Evolutionary conservation across 2,797 vertebrate genomes (phyloP), one percentile per base, ranked within the genome.

Genomic region (Apodemus agrarius): DNA sequence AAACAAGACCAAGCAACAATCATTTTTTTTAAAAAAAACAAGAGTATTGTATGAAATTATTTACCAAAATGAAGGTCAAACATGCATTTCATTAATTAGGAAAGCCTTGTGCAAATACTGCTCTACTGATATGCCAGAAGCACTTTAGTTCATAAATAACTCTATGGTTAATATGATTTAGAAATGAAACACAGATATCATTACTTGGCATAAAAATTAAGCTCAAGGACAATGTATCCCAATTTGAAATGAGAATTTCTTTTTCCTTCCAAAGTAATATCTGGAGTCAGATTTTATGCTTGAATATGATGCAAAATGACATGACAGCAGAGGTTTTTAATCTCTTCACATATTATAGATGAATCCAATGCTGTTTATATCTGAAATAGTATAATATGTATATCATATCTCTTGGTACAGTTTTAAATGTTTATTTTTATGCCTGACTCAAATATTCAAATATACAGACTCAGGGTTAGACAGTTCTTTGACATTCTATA

Each of bases 121-220:
- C 43, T 94, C 61, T 90, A 93, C 29, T 94, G 14, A 22, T 94
- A 46, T 40, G 22, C 74, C 46, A 83, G 86, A 96, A 88, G 1
- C 5, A 46, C 93, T 95, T 90, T 84, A 86, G 13, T 22, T 97
- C 75, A 97, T 94, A 96, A 97, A 96, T 97, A 97, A 57, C 40
- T 90, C 94, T 63, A 40, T 96, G 88, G 95, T 49, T n/a, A 89
- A 97, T 97, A 78, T 61, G 3, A 94, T 19, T 1, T 94, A 86
- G 82, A 96, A 96, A 95, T 43, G 17, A 97, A 97, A 96, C 37
- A 76, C 21, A 96, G 37, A 67, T 34, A 75, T 96, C 54, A 72
- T 87, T 96, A 86, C 54, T 93, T 93, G 89, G 29, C 6, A 96
- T 69, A 90, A 98, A 97, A 96, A 97, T 83, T 82, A 83, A 2